These are phyloP conservation scores for Erpobdella octoculata DNA, from an alignment of 2,888 invertebrate genomes.

Conservation along the genomic window DNA sequence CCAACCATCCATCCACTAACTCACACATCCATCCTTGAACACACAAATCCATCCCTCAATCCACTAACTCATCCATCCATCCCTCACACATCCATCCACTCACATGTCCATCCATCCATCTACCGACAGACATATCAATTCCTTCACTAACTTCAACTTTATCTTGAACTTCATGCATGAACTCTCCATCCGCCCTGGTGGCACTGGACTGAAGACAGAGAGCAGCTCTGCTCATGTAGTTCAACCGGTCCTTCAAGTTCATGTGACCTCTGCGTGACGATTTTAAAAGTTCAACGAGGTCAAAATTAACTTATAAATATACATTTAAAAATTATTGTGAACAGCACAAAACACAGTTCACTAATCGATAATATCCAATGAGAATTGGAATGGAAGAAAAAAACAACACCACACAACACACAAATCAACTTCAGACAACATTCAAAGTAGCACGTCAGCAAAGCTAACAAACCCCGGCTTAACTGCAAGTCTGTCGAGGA, in stretches of 20 bases:
- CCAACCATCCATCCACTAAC: background rate
- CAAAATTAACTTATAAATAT: background rate
- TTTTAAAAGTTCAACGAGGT: conserved; percentile 52
- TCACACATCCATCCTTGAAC: no score
- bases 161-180: conserved; percentile 81
- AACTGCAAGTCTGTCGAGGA: conserved; percentile 77
- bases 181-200: conserved; percentile 63
- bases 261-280: conserved; percentile 67
- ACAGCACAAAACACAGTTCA: background rate
- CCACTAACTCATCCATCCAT: background rate
- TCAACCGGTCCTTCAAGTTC: conserved; percentile 70
- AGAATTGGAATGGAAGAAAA: no score
- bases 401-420: no score
- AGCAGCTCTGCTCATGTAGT: conserved; percentile 83
- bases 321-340: background rate
- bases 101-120: background rate
- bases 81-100: background rate
- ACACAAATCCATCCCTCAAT: background rate
- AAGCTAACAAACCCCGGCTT: conserved; percentile 48
- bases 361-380: background rate
- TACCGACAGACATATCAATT: no score
- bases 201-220: conserved; percentile 79
- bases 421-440: no score
- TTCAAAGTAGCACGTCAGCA: conserved; percentile 37
- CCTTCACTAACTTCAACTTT: conserved; percentile 70